Evolutionary conservation across 2,797 vertebrate species (phyloP), one percentile per base, ranked within the genome.

Genomic region (Sandelia bainsii): DNA sequence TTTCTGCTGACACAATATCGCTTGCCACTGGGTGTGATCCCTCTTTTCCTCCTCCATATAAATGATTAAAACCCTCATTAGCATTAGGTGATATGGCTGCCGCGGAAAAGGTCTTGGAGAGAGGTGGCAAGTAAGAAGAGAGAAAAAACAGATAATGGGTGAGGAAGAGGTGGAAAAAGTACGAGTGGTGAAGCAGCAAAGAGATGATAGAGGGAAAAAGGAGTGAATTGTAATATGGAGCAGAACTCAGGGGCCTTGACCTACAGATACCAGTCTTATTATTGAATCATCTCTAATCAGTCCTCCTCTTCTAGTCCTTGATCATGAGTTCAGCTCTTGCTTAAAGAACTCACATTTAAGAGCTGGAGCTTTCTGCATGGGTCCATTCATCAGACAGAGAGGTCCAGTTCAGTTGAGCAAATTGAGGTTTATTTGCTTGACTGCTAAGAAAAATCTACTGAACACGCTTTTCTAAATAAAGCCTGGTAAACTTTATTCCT

Each of bases 41-140:
- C 19, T 77, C 73, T 69, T 82, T 82, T 25, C 25, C 25, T 71
- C 82, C 82, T 77, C 59, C 1, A 1, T 84, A 86, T 92, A 82
- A 92, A 90, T 92, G 79, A 91, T 92, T 92, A 83, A 93, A 87
- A 79, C 75, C 69, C 45, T 90, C 79, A 82, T 93, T 89, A 87
- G 87, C n/a, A 82, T 88, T 85, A 90, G 82, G 76, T 89, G 91
- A 93, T 93, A 89, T 19, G 69, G 70, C 86, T 81, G 88, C 82
- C 87, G 48, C 75, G 81, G 69, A 75, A 75, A 81, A 75, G 57
- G 54, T 25, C 29, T 0, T 6, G 6, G 37, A 12, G 37, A 4
- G 11, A 12, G 11, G 10, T 11, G 37, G 37, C 11, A 37, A 3
- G 9, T 12, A 37, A 32, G 37, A 37, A 10, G 37, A 12, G 37